Evolutionary conservation across 2,113 vertebrate genomes (phyloP), one percentile per base, ranked within the genome.

Genomic region (Sitta europaea): DNA sequence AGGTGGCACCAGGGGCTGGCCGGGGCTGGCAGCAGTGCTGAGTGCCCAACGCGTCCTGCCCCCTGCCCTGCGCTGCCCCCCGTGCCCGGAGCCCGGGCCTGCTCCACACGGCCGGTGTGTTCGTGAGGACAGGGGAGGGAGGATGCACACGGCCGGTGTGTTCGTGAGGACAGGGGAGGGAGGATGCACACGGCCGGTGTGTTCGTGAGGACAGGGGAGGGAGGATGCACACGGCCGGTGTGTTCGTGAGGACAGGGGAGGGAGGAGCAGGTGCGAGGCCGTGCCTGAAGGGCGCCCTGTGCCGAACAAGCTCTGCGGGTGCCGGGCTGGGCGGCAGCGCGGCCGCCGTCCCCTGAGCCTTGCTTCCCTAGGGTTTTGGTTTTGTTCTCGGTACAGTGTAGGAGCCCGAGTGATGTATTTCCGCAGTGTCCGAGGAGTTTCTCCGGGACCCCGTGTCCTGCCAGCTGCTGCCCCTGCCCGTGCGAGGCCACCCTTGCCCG

Each of bases 151-250:
- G n/a, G n/a, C n/a, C n/a, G n/a, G n/a, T n/a, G n/a, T n/a, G n/a
- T n/a, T n/a, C n/a, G 0, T 8, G 77, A 31, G 58, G 50, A 16
- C 24, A 1, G 3, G 0, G 40, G 20, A 5, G 19, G 23, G 65
- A 54, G 14, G 2, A 8, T n/a, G n/a, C 4, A 0, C 9, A 48
- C 3, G 50, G 58, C 36, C 6, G 0, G 33, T 1, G 42, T 11
- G 27, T 3, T 42, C 1, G 1, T n/a, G n/a, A n/a, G n/a, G n/a
- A n/a, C n/a, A n/a, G n/a, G n/a, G n/a, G n/a, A n/a, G n/a, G n/a
- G n/a, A n/a, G n/a, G n/a, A n/a, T n/a, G n/a, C 4, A 0, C 9
- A 48, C 3, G 50, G 58, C 36, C 6, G 0, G 33, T 1, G 42
- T 11, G 27, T 3, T 42, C 1, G 0, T 8, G 77, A 31, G 58